phyloP scores from a whole-genome alignment of 2,888 invertebrate genomes.

The Euphydryas editha region DNA sequence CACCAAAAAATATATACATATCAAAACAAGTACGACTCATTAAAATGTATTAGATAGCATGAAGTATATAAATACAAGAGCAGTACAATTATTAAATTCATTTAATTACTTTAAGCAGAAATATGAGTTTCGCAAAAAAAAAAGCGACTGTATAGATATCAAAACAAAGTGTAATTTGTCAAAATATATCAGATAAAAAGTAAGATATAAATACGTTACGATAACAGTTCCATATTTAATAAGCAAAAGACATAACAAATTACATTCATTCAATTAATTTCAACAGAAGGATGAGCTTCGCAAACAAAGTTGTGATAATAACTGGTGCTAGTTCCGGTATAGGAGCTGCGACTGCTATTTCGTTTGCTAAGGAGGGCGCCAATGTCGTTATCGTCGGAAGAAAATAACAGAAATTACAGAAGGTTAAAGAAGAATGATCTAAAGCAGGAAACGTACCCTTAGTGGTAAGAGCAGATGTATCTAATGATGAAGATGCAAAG shows the following conservation, averaged over 20 bases:
- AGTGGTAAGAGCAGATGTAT: constrained; percentile 51
- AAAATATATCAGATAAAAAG: too few species aligned
- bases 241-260: background rate
- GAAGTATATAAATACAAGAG: too few species aligned
- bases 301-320: constrained; percentile 51
- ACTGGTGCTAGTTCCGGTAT: constrained; percentile 57
- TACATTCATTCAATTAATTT: background rate
- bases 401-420: constrained; percentile 48
- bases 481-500: constrained; percentile 49
- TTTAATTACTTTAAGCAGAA: too few species aligned
- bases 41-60: too few species aligned
- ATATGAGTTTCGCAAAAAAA: too few species aligned
- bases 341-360: constrained; percentile 49
- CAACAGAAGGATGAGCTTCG: constrained; percentile 40
- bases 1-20: too few species aligned
- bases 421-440: constrained; percentile 44
- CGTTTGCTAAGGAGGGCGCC: constrained; percentile 52
- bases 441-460: constrained; percentile 45
- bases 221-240: too few species aligned
- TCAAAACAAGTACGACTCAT: too few species aligned
- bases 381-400: constrained; percentile 52
- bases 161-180: too few species aligned
- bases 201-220: too few species aligned
- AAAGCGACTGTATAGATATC: too few species aligned
- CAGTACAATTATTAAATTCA: too few species aligned